phyloP scores from a whole-genome alignment of 2,797 vertebrate genomes.

The Molossus alvarezi region DNA sequence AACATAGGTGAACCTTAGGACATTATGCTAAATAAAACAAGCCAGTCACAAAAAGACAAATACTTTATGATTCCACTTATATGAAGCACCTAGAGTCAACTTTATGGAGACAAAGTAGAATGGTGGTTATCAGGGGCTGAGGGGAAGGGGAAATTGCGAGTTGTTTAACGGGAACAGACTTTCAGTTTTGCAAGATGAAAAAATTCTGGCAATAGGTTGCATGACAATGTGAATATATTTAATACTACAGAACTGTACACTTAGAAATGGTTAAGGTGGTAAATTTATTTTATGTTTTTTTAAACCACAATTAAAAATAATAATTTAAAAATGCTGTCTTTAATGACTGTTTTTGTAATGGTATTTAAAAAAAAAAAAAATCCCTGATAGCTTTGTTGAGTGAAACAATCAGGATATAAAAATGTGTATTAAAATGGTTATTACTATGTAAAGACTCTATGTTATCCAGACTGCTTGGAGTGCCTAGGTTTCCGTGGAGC shows the following conservation, averaged over 20 bases:
- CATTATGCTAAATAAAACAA: not conserved
- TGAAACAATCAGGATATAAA: constrained; percentile 20
- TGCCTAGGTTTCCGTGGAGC: not conserved
- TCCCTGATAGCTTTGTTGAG: not conserved
- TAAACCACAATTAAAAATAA: constrained; percentile 28
- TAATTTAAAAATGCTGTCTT: constrained; percentile 20
- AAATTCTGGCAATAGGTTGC: not conserved
- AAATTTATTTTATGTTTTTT: constrained; percentile 1
- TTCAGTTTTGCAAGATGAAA: constrained; percentile 42
- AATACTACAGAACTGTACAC: not conserved
- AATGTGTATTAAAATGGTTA: not conserved
- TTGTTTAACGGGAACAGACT: not conserved
- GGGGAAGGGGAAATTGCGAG: not conserved
- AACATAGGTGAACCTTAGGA: not conserved
- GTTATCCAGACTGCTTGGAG: not conserved
- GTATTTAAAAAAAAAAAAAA: not conserved
- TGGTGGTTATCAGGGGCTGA: not conserved
- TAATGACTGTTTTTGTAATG: not conserved
- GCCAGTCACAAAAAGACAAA: not conserved
- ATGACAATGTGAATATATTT: not conserved
- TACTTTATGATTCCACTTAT: not conserved
- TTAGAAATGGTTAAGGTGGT: constrained; percentile 1
- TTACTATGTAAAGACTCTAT: not conserved
- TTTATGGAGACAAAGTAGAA: not conserved
- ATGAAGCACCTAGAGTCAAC: not conserved